Percentiles rank a stretch among this genome's conserved stretches.
These are phyloP conservation scores for Notothenia rossii DNA, from an alignment of 2,113 vertebrate genomes.

Conservation along the genomic window DNA sequence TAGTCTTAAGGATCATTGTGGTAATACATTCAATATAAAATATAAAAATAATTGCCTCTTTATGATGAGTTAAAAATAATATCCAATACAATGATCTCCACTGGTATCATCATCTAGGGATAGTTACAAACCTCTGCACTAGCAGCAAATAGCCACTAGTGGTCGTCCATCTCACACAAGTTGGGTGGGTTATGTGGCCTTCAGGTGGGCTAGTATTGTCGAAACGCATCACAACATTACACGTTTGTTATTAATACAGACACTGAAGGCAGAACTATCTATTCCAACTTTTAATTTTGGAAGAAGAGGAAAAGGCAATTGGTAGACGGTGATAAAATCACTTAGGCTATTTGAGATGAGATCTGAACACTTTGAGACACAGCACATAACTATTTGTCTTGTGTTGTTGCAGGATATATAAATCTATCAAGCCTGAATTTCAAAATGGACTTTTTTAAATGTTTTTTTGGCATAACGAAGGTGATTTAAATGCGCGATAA, in stretches of 20 bases:
- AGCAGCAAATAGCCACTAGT: constrained; percentile 60
- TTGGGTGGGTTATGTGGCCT: constrained; percentile 15
- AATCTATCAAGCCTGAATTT: not conserved
- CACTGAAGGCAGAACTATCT: not conserved
- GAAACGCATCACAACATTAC: not conserved
- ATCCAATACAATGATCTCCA: not conserved
- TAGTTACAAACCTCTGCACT: not conserved
- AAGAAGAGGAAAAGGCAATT: fast-evolving
- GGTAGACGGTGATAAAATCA: fast-evolving
- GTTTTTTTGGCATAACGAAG: not conserved
- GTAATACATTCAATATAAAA: not conserved
- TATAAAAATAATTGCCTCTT: too few relatives aligned
- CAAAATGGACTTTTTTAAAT: not conserved
- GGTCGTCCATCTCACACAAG: constrained; percentile 40
- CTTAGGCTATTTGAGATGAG: not conserved
- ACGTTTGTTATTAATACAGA: not conserved
- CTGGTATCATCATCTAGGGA: too few relatives aligned
- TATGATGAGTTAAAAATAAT: not conserved
- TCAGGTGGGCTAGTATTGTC: not conserved
- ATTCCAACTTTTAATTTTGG: fast-evolving
- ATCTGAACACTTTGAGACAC: not conserved
- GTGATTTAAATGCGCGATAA: not conserved
- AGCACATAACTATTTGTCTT: not conserved
- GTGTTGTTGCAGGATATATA: not conserved
- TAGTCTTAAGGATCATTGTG: not conserved